Evolutionary conservation across 2,888 invertebrate genomes (phyloP).

Genomic region (Dione vanillae): DNA sequence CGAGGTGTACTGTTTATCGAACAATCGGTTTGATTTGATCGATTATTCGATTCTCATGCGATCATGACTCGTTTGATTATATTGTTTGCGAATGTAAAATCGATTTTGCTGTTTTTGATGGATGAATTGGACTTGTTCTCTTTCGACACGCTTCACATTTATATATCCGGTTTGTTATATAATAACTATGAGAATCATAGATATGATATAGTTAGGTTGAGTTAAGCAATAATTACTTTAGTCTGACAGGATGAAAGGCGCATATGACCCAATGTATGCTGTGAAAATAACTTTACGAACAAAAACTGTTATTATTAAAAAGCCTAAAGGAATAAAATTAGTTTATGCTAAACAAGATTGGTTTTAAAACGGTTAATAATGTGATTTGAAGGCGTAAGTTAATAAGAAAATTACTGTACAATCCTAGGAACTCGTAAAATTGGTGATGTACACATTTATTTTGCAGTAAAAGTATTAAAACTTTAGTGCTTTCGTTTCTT

Average conservation of each 20-base stretch:
- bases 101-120: constrained; percentile 30
- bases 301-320: too few relatives aligned
- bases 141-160: constrained; percentile 12
- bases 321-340: too few relatives aligned
- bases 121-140: background rate
- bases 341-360: too few relatives aligned
- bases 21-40: constrained; percentile 48
- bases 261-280: background rate
- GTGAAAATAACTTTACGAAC: background rate
- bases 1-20: constrained; percentile 42
- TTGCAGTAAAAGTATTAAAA: too few relatives aligned
- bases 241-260: constrained; percentile 3
- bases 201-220: background rate
- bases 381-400: too few relatives aligned
- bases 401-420: too few relatives aligned
- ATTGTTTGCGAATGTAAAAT: constrained; percentile 42
- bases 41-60: constrained; percentile 45
- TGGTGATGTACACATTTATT: too few relatives aligned
- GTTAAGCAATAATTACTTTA: constrained; percentile 2
- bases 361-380: too few relatives aligned
- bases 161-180: constrained; percentile 17
- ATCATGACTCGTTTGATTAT: constrained; percentile 45
- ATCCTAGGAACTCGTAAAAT: too few relatives aligned
- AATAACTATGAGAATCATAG: background rate
- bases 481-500: background rate